These are phyloP conservation scores for Scaptomyza hsui DNA, from an alignment of 1,140 invertebrate species.

Conservation along the genomic window DNA sequence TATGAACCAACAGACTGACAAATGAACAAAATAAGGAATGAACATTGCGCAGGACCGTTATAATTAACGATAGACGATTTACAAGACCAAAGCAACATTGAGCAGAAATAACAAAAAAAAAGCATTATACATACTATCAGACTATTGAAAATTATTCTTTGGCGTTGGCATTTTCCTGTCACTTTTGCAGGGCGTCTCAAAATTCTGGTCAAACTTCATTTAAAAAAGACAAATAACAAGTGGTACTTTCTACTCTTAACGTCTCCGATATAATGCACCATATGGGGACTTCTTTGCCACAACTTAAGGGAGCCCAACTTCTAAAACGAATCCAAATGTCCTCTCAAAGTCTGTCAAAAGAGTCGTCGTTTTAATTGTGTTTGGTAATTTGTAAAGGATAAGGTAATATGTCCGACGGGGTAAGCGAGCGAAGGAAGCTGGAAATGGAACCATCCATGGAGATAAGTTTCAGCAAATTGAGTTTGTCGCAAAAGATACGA, in stretches of 20 bases:
- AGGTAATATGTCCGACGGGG: neutral
- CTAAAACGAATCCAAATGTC: neutral
- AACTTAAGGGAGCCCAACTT: neutral
- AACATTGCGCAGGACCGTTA: constrained; percentile 1
- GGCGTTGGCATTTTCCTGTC: neutral
- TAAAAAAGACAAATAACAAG: neutral
- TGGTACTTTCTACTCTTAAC: neutral
- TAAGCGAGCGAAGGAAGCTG: neutral
- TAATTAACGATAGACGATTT: neutral
- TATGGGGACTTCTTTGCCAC: neutral
- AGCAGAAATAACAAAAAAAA: neutral
- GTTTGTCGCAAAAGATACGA: neutral
- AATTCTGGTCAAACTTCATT: neutral
- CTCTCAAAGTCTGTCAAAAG: neutral
- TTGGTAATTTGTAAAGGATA: neutral
- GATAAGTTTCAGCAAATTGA: neutral
- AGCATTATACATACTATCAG: neutral
- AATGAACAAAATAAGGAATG: neutral
- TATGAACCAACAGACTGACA: neutral
- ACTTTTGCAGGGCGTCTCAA: neutral
- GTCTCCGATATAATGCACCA: neutral
- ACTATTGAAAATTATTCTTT: neutral
- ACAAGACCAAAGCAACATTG: neutral
- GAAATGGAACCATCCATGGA: neutral
- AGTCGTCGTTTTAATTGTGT: neutral